Base-by-base conservation (phyloP, 2,888 invertebrate species). In the Euplexia lucipara region DNA sequence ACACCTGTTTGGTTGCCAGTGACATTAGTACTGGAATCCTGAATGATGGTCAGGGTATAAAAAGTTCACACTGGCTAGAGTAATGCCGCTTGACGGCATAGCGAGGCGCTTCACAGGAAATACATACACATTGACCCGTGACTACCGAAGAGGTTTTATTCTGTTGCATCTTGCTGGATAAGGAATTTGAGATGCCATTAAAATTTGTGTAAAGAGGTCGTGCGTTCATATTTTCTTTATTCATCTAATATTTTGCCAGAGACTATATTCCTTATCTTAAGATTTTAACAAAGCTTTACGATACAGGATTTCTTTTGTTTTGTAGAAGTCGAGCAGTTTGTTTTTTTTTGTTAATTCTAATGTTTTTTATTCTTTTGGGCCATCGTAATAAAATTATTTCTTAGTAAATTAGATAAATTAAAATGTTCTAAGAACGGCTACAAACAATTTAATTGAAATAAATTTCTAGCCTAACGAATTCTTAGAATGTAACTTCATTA, bases 61-160 rank as follows among this genome's bases (percentile, higher is more conserved):
- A 78, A 79, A 72, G 48, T 56, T 39, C 39, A 41, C 41, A 41
- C 30, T 37, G 41, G n/a, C n/a, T n/a, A n/a, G 7, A 56, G 61
- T 42, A 71, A 82, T 79, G 73, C 44, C 41, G 60, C 67, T 49
- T 32, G 64, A 67, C 70, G 8, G 61, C 73, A 68, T 78, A 53
- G 69, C 65, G 49, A 48, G 54, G 37, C 41, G 51, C 44, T n/a
- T 45, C 57, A 51, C 66, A 56, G 60, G 66, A 73, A 64, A 64
- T 70, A 20, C 54, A 47, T 56, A 47, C 39, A 65, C 39, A 67
- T 51, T 62, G 51, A 56, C 63, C n/a, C 54, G 51, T 58, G 60
- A 57, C 32, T 59, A 52, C 34, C 44, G 8, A 39, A 44, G 42
- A 57, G 51, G 32, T 35, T 45, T 52, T 32, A 72, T 48, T 54